phyloP scores from a whole-genome alignment of 2,888 invertebrate species.

The Bellardia pandia region DNA sequence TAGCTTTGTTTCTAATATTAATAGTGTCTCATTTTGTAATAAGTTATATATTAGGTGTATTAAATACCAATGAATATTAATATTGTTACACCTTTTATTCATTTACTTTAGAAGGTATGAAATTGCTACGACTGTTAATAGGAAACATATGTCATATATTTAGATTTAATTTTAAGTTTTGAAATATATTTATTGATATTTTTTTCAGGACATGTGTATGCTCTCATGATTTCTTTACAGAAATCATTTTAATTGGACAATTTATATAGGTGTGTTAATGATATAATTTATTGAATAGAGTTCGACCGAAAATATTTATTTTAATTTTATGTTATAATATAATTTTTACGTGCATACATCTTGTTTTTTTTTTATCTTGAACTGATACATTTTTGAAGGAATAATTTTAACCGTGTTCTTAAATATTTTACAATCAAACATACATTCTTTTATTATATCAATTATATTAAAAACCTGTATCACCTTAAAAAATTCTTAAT shows the following conservation, averaged over 20 bases:
- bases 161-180: slow-evolving; percentile 2
- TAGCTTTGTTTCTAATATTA: slow-evolving; percentile 16
- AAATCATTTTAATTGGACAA: neutral
- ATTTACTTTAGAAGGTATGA: neutral
- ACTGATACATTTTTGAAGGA: too few relatives aligned
- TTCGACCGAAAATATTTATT: too few relatives aligned
- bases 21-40: neutral
- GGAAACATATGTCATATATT: slow-evolving; percentile 11
- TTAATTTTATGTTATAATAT: too few relatives aligned
- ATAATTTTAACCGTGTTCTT: too few relatives aligned
- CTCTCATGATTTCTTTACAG: neutral
- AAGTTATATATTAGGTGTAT: neutral
- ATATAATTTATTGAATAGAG: neutral
- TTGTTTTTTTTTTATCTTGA: too few relatives aligned
- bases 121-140: neutral
- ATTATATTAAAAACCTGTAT: too few relatives aligned
- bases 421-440: too few relatives aligned
- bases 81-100: slow-evolving; percentile 30
- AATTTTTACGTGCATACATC: too few relatives aligned
- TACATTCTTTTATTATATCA: too few relatives aligned
- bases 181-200: neutral
- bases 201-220: neutral
- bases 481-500: too few relatives aligned
- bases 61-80: neutral
- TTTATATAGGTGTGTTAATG: neutral